phyloP scores from a whole-genome alignment of 1,140 invertebrate genomes.

The Lasaia peninsularis region DNA sequence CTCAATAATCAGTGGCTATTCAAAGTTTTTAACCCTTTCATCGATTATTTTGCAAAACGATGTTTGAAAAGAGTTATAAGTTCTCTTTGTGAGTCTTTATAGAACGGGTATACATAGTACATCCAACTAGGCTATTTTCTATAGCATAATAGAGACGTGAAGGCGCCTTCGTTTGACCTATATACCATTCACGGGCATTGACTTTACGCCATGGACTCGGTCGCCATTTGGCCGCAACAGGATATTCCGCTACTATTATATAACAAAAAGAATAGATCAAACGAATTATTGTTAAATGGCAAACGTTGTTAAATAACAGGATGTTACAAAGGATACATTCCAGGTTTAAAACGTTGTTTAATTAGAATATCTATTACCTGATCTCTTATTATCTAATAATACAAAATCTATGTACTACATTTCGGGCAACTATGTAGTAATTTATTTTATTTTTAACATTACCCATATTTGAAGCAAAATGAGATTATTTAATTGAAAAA shows the following conservation, averaged over 20 bases:
- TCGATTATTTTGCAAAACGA: not conserved
- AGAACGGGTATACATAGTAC: not conserved
- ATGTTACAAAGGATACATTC: not conserved
- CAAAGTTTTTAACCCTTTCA: not conserved
- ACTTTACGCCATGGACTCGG: slow-evolving; percentile 49
- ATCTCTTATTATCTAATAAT: too few relatives aligned
- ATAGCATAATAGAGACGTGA: slow-evolving; percentile 55
- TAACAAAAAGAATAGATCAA: not conserved
- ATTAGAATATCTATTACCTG: too few relatives aligned
- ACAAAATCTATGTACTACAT: too few relatives aligned
- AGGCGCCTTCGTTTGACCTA: slow-evolving; percentile 69
- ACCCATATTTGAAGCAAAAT: too few relatives aligned
- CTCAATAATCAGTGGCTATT: slow-evolving; percentile 2
- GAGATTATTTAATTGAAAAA: too few relatives aligned
- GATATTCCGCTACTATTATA: slow-evolving; percentile 11
- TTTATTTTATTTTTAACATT: too few relatives aligned
- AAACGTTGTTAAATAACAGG: too few relatives aligned
- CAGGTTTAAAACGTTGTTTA: not conserved
- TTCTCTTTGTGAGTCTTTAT: not conserved
- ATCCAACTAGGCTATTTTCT: slow-evolving; percentile 2
- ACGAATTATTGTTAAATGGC: not conserved
- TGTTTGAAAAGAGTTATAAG: not conserved
- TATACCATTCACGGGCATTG: slow-evolving; percentile 62
- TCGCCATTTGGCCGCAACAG: slow-evolving; percentile 20
- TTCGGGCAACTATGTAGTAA: too few relatives aligned